These are phyloP conservation scores for Drosophila macrospina DNA, from an alignment of 2,888 invertebrate genomes.

Conservation along the genomic window DNA sequence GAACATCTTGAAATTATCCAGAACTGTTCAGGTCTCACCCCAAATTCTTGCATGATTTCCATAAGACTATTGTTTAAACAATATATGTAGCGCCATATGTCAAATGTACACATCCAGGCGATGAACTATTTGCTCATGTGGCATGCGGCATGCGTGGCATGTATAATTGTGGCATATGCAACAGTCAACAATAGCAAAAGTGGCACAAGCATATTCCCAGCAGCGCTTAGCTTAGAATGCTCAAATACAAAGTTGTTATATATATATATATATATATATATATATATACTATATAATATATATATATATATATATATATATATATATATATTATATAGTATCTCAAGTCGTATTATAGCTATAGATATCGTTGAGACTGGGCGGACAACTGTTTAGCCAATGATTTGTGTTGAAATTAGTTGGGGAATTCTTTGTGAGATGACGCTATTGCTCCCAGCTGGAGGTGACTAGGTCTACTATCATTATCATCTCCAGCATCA, in stretches of 20 bases:
- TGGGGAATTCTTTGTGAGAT: constrained; percentile 43
- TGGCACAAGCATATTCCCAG: constrained; percentile 23
- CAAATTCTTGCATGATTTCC: not conserved
- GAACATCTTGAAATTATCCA: too few species aligned
- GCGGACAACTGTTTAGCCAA: constrained; percentile 37
- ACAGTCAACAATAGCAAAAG: constrained; percentile 22
- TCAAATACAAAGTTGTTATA: not conserved
- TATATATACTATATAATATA: not conserved
- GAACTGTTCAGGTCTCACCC: not conserved
- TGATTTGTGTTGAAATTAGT: constrained; percentile 16
- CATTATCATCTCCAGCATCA: not conserved
- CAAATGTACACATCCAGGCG: constrained; percentile 16
- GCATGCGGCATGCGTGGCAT: constrained; percentile 18
- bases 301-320: not conserved
- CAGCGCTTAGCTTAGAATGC: constrained; percentile 5
- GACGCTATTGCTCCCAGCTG: constrained; percentile 32
- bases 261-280: not conserved
- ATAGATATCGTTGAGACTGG: constrained; percentile 16
- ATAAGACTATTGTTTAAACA: constrained; percentile 12
- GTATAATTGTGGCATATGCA: constrained; percentile 24
- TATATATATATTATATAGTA: constrained; percentile 1
- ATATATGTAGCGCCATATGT: constrained; percentile 35
- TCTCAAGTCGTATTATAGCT: constrained; percentile 2
- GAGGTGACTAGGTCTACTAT: constrained; percentile 28
- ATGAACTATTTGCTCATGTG: constrained; percentile 19